A percentile compares a stretch with the other conserved stretches of the same genome.
Conservation (phyloP, 1,140 invertebrate genomes). For the Drosophila mayri region DNA sequence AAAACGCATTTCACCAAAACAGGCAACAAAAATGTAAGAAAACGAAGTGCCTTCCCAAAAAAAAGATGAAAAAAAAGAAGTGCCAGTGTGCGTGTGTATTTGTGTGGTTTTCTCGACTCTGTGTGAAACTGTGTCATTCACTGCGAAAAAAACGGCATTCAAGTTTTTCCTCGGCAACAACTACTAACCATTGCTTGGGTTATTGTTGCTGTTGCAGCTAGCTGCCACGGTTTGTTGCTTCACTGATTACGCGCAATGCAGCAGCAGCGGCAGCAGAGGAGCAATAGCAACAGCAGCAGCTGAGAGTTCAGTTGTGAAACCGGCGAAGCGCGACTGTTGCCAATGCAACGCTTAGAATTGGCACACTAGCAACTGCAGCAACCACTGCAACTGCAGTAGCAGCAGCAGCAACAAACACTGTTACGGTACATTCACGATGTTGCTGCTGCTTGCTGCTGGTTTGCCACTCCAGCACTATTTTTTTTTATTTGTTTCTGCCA, state of each 20-base stretch:
- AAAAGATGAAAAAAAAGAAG: slow-evolving; percentile 20
- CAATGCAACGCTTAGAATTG: slow-evolving; percentile 82
- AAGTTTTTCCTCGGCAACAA: slow-evolving; percentile 67
- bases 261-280: slow-evolving; percentile 45
- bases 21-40: slow-evolving; percentile 7
- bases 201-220: slow-evolving; percentile 49
- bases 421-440: slow-evolving; percentile 67
- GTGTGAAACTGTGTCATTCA: slow-evolving; percentile 79
- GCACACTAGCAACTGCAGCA: slow-evolving; percentile 66
- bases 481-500: slow-evolving; percentile 21
- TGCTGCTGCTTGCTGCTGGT: slow-evolving; percentile 38
- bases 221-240: slow-evolving; percentile 81
- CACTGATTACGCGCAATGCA: slow-evolving; percentile 83
- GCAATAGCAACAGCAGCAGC: slow-evolving; percentile 37
- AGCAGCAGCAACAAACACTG: slow-evolving; percentile 52
- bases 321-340: slow-evolving; percentile 82
- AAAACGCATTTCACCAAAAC: slow-evolving; percentile 16
- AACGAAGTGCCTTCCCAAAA: slow-evolving; percentile 8
- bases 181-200: slow-evolving; percentile 7
- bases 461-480: slow-evolving; percentile 32
- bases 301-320: slow-evolving; percentile 71
- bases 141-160: slow-evolving; percentile 68
- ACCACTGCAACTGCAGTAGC: slow-evolving; percentile 23
- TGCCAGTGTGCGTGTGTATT: slow-evolving; percentile 36
- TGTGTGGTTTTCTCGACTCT: slow-evolving; percentile 25